Evolutionary conservation across 2,888 invertebrate genomes (phyloP).

Genomic region (Taphrorychus bicolor): DNA sequence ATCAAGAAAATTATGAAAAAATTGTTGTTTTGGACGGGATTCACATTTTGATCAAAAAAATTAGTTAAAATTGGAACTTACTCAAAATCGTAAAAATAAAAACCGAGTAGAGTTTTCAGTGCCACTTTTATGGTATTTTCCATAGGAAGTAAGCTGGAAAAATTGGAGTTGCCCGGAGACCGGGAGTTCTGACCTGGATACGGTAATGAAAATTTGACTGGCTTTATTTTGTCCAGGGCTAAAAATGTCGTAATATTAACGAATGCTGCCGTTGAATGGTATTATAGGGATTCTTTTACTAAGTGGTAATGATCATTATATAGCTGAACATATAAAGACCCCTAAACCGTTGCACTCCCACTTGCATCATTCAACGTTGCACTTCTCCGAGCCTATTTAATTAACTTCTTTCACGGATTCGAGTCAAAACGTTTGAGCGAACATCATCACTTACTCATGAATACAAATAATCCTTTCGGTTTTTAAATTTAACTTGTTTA

Average conservation of each 20-base stretch:
- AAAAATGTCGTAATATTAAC: conserved; percentile 18
- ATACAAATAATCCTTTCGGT: not conserved
- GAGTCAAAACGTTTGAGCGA: not conserved
- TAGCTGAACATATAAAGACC: too few relatives aligned
- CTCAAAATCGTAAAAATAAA: conserved; percentile 16
- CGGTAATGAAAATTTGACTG: conserved; percentile 23
- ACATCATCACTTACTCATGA: not conserved
- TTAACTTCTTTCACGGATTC: not conserved
- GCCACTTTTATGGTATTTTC: conserved; percentile 27
- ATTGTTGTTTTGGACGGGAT: too few relatives aligned
- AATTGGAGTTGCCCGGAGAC: conserved; percentile 23
- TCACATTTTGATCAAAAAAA: too few relatives aligned
- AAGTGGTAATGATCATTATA: too few relatives aligned
- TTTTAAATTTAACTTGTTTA: not conserved
- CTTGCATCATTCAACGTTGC: not conserved
- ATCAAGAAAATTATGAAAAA: too few relatives aligned
- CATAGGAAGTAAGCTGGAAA: conserved; percentile 30
- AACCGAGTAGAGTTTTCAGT: conserved; percentile 13
- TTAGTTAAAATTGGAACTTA: too few relatives aligned
- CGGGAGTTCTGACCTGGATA: conserved; percentile 18
- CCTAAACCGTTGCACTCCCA: not conserved
- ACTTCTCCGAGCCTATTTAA: not conserved
- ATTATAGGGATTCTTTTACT: too few relatives aligned
- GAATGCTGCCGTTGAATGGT: too few relatives aligned
- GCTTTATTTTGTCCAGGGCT: conserved; percentile 23